Percentiles rank a stretch among this genome's conserved stretches.
phyloP scores from a whole-genome alignment of 2,113 vertebrate species.

The Upupa epops region DNA sequence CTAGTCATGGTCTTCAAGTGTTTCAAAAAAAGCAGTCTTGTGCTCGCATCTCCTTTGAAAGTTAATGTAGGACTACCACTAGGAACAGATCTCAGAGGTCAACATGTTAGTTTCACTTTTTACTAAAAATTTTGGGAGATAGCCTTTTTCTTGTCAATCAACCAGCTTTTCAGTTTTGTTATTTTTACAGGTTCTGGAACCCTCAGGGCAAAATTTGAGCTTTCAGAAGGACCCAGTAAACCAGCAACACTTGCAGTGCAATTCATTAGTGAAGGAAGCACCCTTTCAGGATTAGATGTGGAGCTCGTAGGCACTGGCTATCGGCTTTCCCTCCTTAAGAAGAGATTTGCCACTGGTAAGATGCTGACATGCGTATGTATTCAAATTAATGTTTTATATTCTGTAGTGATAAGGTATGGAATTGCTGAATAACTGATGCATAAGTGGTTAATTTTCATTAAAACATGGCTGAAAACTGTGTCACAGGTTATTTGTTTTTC shows the following conservation, averaged over 20 bases:
- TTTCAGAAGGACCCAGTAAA: constrained; percentile 89
- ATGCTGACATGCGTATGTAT: neutral
- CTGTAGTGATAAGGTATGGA: neutral
- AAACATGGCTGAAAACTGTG: neutral
- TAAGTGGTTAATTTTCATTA: neutral
- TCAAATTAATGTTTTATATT: neutral
- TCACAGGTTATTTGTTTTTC: neutral
- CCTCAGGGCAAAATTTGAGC: constrained; percentile 94
- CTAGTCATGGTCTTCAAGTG: neutral
- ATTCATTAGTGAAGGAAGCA: constrained; percentile 91
- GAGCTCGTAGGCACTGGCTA: constrained; percentile 92
- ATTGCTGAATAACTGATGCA: neutral
- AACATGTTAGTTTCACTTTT: neutral
- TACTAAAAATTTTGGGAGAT: neutral
- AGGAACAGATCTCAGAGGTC: neutral
- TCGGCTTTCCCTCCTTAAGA: constrained; percentile 92
- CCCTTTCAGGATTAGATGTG: constrained; percentile 90
- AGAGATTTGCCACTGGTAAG: constrained; percentile 94
- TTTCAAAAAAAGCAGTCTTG: neutral
- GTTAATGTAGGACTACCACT: neutral
- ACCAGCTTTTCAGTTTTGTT: neutral
- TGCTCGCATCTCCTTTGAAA: neutral
- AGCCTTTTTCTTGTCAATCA: neutral
- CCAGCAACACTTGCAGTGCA: constrained; percentile 93
- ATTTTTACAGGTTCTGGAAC: constrained; percentile 85